Conservation (phyloP, 2,888 invertebrate species). For the Chloromyia formosa region DNA sequence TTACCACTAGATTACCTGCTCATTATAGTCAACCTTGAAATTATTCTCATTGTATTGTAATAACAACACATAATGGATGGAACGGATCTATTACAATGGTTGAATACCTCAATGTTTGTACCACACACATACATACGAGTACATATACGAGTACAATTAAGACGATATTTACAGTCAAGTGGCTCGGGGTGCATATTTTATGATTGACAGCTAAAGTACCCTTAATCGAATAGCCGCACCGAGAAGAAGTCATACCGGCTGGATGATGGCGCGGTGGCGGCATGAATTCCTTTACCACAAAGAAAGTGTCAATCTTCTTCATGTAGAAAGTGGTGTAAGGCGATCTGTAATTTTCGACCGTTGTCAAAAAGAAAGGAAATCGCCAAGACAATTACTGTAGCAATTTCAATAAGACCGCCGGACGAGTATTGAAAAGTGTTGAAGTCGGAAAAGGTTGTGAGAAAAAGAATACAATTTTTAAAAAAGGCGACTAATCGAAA, state of each 20-base stretch:
- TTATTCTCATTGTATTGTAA: constrained; percentile 13
- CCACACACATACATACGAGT: constrained; percentile 21
- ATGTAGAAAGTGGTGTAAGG: constrained; percentile 45
- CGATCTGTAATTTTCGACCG: constrained; percentile 40
- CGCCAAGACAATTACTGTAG: constrained; percentile 20
- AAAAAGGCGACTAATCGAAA: no score
- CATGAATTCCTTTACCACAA: constrained; percentile 33
- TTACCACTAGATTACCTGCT: constrained; percentile 29
- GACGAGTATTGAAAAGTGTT: neutral
- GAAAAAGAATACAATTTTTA: neutral
- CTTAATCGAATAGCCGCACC: constrained; percentile 18
- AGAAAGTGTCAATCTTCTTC: constrained; percentile 50
- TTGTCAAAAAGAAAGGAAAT: constrained; percentile 42
- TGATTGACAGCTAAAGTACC: constrained; percentile 41
- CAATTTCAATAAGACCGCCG: neutral
- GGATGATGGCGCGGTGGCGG: constrained; percentile 5
- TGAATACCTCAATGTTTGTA: constrained; percentile 5
- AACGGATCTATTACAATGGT: constrained; percentile 6
- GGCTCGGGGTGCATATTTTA: constrained; percentile 18
- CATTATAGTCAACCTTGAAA: constrained; percentile 30
- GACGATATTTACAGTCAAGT: no score
- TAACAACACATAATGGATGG: constrained; percentile 13
- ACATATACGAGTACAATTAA: no score
- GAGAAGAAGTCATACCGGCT: constrained; percentile 10
- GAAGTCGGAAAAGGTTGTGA: constrained; percentile 2